Percentiles rank a stretch among this genome's conserved stretches.
These are phyloP conservation scores for Pocillopora verrucosa DNA, from an alignment of 64 coral and sea anemone genomes.

Conservation along the genomic window DNA sequence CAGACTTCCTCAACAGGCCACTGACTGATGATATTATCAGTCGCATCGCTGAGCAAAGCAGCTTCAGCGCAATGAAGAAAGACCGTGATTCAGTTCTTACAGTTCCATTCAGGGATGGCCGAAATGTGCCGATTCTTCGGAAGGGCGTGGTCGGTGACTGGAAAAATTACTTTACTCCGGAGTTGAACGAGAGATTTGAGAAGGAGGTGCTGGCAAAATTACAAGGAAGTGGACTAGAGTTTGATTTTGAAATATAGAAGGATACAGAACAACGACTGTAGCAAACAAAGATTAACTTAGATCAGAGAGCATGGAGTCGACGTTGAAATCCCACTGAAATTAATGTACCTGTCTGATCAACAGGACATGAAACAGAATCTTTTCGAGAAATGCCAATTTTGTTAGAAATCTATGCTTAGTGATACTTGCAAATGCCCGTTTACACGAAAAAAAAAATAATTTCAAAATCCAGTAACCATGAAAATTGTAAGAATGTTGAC, in stretches of 20 bases:
- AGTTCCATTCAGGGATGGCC: neutral
- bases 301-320: too few relatives aligned
- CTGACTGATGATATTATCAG: slow-evolving; percentile 8
- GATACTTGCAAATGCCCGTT: too few relatives aligned
- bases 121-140: neutral
- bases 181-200: slow-evolving; percentile 6
- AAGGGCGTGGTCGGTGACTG: neutral
- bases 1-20: neutral
- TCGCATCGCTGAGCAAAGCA: neutral
- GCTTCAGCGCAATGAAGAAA: neutral
- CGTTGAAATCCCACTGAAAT: too few relatives aligned
- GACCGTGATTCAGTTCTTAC: neutral
- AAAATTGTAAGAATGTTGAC: too few relatives aligned
- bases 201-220: slow-evolving; percentile 10
- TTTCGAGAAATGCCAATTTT: too few relatives aligned
- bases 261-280: neutral
- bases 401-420: too few relatives aligned
- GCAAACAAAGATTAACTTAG: neutral
- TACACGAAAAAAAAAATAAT: too few relatives aligned
- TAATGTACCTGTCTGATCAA: too few relatives aligned
- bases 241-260: neutral
- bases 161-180: slow-evolving; percentile 23
- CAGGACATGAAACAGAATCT: too few relatives aligned
- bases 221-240: slow-evolving; percentile 3
- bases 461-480: too few relatives aligned